Evolutionary conservation across 1,140 invertebrate genomes (phyloP), one percentile per base, ranked within the genome.

Genomic region (Drosophila bocqueti): DNA sequence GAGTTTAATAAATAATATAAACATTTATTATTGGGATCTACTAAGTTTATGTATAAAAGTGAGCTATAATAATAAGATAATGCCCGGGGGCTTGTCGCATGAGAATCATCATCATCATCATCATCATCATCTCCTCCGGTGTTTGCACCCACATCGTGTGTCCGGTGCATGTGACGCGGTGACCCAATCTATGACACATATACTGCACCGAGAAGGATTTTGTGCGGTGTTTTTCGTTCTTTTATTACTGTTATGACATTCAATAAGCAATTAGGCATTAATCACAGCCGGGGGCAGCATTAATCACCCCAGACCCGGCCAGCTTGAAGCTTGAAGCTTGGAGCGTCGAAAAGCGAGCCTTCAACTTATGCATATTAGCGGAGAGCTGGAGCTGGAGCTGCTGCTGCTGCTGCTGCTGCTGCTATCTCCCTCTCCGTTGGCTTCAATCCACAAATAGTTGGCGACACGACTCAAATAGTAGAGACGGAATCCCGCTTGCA

Each of bases 191-290:
- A 85, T 84, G 73, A 85, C 72, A 89, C 77, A 73, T 81, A 65
- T 65, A 72, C 83, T 84, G 81, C 81, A 81, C 68, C 66, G 83
- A 76, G 84, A 84, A 87, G 83, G 83, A 87, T 87, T 87, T 86
- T 55, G 43, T 50, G 59, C 66, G 55, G 43, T 67, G 57, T 68
- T 55, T 77, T 79, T 59, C 26, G 76, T 58, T 72, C 45, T 78
- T 71, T 72, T 62, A 89, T 87, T 89, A 87, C 84, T 87, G 81
- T 89, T 87, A 87, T 87, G 85, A 87, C 84, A 87, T 89, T 87
- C 85, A 87, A 79, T 81, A 81, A 81, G 81, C 84, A 87, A 87
- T 87, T 87, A 81, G 81, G 81, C 81, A 87, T 87, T 89, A 87
- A 87, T 87, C 84, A 87, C 76, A 63, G 72, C 68, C 61, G 64